Base-by-base conservation (phyloP, 2,113 vertebrate genomes). In the Lagopus leucura region DNA sequence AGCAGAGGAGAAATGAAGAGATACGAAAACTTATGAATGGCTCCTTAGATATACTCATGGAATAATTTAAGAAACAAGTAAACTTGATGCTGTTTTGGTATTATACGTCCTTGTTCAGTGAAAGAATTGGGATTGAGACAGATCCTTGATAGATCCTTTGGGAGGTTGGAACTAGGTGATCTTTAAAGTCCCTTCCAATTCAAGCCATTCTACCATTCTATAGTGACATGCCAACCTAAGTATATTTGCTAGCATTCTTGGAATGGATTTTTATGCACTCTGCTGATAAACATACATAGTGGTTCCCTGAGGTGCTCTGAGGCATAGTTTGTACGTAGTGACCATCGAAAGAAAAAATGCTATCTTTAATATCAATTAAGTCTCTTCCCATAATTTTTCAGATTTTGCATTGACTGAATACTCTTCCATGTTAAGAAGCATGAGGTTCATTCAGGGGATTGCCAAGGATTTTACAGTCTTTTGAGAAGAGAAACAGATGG, bases 401-500 rank as follows among this genome's bases (percentile, higher is more conserved):
- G 18, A 82, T 88, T 60, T 24, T 75, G 27, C 7, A 0, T 86
- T 93, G 40, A 28, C 34, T 71, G 30, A 61, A 67, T 17, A 32
- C 20, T 76, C 24, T 63, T 54, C 42, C 6, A 6, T 18, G n/a
- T 42, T 54, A 82, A 45, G 61, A 95, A 74, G 19, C 58, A 48
- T 6, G 40, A 82, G 28, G 52, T 86, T 73, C 58, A 71, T 95
- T 89, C 85, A 81, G 81, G 54, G 63, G 8, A 48, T 78, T 91
- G 89, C 69, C 93, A 96, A 92, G 45, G 85, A 83, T 95, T 94
- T 94, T 87, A 84, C 36, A 72, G 19, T 61, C 80, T 93, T 95
- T 89, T 84, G 86, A 92, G 80, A 73, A 45, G 79, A 63, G 77
- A 88, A 93, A 89, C 94, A 96, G 96, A 94, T 95, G 94, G 93